These are phyloP conservation scores for Chanos chanos DNA, from an alignment of 2,797 vertebrate genomes.

Conservation along the genomic window DNA sequence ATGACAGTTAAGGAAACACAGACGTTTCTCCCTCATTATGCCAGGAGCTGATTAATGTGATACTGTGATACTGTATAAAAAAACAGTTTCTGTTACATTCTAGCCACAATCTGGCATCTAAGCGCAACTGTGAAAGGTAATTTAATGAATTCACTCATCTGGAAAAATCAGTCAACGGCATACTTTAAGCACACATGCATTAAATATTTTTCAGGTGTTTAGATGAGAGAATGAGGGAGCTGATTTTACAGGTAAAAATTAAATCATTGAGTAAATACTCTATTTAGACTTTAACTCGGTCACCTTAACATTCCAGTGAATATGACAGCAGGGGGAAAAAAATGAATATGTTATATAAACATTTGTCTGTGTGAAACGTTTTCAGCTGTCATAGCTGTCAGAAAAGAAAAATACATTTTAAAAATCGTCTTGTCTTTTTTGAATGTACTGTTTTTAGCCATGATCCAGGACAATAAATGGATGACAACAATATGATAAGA, in stretches of 20 bases:
- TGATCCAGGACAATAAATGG: background rate
- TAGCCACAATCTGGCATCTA: conserved; percentile 8
- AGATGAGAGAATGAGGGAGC: background rate
- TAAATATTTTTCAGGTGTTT: conserved; percentile 59
- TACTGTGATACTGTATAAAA: conserved; percentile 14
- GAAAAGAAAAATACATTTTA: too few species aligned
- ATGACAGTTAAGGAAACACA: too few species aligned
- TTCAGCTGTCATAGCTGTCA: too few species aligned
- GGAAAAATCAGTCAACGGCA: conserved; percentile 62
- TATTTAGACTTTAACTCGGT: too few species aligned
- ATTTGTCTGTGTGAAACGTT: too few species aligned
- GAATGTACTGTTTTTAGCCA: too few species aligned
- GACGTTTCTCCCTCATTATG: too few species aligned
- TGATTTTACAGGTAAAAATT: background rate
- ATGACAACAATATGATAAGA: background rate
- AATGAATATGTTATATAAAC: too few species aligned
- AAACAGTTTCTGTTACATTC: conserved; percentile 14
- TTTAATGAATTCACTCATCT: conserved; percentile 66
- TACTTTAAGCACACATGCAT: conserved; percentile 59
- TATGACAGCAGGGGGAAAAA: too few species aligned
- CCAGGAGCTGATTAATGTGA: too few species aligned
- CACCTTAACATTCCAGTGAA: too few species aligned
- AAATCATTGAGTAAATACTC: background rate
- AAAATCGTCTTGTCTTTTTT: too few species aligned
- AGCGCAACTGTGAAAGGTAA: conserved; percentile 54